phyloP scores from a whole-genome alignment of 2,797 vertebrate species.

The Scolopax rusticola region DNA sequence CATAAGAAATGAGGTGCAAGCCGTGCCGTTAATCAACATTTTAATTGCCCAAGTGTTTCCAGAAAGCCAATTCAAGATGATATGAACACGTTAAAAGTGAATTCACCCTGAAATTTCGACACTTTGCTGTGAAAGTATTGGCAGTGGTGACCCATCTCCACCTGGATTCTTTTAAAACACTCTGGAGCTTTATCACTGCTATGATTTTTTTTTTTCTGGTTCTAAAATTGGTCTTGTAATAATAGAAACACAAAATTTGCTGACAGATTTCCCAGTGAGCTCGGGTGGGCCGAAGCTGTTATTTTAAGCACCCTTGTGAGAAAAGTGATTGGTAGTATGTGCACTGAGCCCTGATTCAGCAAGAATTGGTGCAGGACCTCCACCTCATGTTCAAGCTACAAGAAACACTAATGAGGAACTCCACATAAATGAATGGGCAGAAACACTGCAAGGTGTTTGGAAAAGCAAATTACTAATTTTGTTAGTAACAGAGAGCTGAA shows the following conservation, averaged over 20 bases:
- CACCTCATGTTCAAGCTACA: neutral
- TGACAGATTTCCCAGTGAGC: conserved; percentile 63
- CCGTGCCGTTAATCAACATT: conserved; percentile 16
- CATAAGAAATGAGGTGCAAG: conserved; percentile 27
- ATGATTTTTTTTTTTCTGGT: neutral
- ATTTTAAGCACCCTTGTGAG: conserved; percentile 48
- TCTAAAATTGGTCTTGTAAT: conserved; percentile 49
- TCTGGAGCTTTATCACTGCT: neutral
- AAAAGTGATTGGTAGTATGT: conserved; percentile 10
- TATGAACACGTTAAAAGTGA: neutral
- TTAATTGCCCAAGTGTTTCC: neutral
- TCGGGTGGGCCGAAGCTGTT: neutral
- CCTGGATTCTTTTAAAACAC: neutral
- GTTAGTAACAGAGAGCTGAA: neutral
- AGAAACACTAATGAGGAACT: neutral
- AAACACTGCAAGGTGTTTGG: neutral
- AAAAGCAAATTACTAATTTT: conserved; percentile 7
- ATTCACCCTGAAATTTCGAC: neutral
- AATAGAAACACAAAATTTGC: conserved; percentile 49
- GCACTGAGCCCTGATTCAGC: conserved; percentile 46
- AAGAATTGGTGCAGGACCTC: neutral
- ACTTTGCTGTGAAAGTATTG: neutral
- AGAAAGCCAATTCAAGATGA: neutral
- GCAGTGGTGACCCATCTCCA: neutral
- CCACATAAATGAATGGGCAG: neutral